phyloP scores from a whole-genome alignment of 2,113 vertebrate genomes.

The Nicator chloris region DNA sequence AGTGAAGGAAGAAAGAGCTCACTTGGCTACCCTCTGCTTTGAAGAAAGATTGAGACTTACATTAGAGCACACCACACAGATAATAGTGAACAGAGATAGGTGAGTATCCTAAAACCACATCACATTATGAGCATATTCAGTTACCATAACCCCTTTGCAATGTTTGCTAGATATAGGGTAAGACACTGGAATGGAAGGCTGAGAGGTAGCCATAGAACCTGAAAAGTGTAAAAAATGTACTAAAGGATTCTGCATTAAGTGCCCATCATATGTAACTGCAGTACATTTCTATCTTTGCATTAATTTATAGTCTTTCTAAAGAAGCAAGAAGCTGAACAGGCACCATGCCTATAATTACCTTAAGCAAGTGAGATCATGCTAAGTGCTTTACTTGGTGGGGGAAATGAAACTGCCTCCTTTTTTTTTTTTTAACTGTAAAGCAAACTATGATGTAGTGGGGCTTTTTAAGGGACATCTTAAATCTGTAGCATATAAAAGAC shows the following conservation, averaged over 20 bases:
- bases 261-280: not conserved
- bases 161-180: not conserved
- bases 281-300: not conserved
- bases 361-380: not conserved
- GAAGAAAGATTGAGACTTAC: not conserved
- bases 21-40: not conserved
- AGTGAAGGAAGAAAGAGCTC: not conserved
- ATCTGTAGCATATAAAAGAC: not conserved
- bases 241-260: not conserved
- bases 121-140: not conserved
- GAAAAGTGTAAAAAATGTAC: not conserved
- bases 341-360: not conserved
- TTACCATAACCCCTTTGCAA: not conserved
- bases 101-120: not conserved
- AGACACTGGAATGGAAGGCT: not conserved
- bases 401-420: not conserved
- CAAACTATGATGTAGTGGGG: not conserved
- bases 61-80: not conserved
- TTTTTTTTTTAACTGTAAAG: not conserved
- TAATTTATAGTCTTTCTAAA: not conserved
- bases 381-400: not conserved
- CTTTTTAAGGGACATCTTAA: not conserved
- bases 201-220: not conserved
- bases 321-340: not conserved
- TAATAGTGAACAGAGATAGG: not conserved